These are phyloP conservation scores for Chloropsis hardwickii DNA, from an alignment of 2,113 vertebrate genomes.

Conservation along the genomic window DNA sequence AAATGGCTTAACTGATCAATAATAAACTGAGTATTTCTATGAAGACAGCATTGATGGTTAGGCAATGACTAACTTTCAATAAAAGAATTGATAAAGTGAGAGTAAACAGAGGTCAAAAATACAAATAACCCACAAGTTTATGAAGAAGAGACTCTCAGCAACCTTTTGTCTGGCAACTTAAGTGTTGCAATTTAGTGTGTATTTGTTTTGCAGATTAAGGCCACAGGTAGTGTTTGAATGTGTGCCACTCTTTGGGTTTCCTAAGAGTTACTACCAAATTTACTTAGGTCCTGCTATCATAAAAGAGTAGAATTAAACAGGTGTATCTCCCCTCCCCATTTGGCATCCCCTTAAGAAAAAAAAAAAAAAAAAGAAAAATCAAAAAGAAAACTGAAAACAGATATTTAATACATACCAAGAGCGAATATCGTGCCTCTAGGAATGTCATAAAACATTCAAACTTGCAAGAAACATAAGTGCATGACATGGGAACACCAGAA, in stretches of 20 bases:
- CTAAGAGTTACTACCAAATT: neutral
- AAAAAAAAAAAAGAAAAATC: neutral
- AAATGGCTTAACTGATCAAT: neutral
- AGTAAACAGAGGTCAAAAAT: neutral
- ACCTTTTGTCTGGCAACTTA: neutral
- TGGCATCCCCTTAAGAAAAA: fast-evolving
- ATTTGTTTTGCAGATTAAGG: neutral
- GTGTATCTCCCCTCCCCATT: fast-evolving
- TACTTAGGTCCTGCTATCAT: neutral
- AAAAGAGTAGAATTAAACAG: neutral
- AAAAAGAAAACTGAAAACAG: neutral
- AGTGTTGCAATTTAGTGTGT: neutral
- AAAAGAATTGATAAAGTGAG: neutral
- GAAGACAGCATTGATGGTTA: neutral
- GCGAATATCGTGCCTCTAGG: neutral
- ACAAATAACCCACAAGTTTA: neutral
- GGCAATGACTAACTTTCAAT: neutral
- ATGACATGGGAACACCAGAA: neutral
- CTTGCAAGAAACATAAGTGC: neutral
- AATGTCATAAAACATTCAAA: neutral
- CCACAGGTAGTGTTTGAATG: neutral
- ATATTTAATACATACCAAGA: neutral
- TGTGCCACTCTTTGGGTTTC: neutral
- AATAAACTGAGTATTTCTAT: neutral
- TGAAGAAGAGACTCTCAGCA: neutral